Evolutionary conservation across 2,888 invertebrate genomes (phyloP).

Genomic region (Machimus atricapillus): DNA sequence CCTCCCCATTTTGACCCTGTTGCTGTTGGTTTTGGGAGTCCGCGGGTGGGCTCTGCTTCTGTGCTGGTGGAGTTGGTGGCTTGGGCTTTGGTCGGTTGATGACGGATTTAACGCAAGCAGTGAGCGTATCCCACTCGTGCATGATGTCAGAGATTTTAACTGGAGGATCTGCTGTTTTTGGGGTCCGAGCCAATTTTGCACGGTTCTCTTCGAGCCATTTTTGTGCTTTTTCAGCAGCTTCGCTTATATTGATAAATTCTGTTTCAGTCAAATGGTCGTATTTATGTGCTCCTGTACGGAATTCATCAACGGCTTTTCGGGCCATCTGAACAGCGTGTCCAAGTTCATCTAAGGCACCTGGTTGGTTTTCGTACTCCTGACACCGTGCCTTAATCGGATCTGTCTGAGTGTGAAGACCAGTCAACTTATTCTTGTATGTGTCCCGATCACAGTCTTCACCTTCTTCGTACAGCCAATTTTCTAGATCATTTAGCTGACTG

Average conservation of each 20-base stretch:
- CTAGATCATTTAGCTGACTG: constrained; percentile 79
- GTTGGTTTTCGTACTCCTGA: constrained; percentile 81
- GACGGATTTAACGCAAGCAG: constrained; percentile 71
- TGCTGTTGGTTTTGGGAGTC: neutral
- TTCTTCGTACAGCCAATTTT: constrained; percentile 95
- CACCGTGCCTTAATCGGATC: constrained; percentile 88
- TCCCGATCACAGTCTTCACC: constrained; percentile 90
- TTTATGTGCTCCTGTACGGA: constrained; percentile 73
- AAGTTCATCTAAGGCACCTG: constrained; percentile 80
- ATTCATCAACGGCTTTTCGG: constrained; percentile 80
- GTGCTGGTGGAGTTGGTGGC: constrained; percentile 68
- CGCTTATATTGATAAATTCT: constrained; percentile 79
- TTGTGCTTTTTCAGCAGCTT: constrained; percentile 73
- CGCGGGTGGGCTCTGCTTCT: constrained; percentile 22
- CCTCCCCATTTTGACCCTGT: constrained; percentile 53
- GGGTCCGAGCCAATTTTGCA: constrained; percentile 69
- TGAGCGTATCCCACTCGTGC: constrained; percentile 73
- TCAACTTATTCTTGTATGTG: constrained; percentile 70
- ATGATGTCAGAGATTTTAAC: constrained; percentile 81
- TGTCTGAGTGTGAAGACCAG: constrained; percentile 75
- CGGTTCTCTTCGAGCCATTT: constrained; percentile 85
- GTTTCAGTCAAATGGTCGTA: constrained; percentile 82
- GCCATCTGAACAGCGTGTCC: constrained; percentile 78
- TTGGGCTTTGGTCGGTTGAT: constrained; percentile 93
- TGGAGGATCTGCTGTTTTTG: constrained; percentile 76